Evolutionary conservation across 2,113 vertebrate species (phyloP).

Genomic region (Shinisaurus crocodilurus): DNA sequence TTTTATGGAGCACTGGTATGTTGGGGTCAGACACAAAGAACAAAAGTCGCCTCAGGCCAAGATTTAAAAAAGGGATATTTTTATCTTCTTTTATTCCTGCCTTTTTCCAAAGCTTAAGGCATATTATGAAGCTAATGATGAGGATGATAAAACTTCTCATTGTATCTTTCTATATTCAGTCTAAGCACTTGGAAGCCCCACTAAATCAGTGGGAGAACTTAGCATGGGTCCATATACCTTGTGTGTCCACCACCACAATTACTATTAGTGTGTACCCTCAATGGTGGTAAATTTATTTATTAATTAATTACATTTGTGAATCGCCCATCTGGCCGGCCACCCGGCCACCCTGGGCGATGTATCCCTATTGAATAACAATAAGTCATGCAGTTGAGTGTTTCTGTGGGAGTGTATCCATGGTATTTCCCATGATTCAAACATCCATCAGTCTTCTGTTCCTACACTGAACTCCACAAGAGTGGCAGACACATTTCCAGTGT

Average conservation of each 20-base stretch:
- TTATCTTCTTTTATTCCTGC: neutral
- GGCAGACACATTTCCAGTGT: neutral
- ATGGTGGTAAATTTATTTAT: no score
- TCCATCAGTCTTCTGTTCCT: neutral
- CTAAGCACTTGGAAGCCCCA: neutral
- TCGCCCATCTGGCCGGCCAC: no score
- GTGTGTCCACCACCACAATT: neutral
- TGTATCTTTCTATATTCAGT: neutral
- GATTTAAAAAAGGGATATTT: neutral
- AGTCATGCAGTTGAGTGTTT: neutral
- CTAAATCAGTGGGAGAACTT: neutral
- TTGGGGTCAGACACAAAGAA: neutral
- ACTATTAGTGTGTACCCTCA: neutral
- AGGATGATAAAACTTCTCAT: neutral
- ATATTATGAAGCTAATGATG: neutral
- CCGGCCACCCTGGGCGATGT: no score
- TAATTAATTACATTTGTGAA: no score
- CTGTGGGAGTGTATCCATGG: neutral
- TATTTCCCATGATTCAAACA: neutral
- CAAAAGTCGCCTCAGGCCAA: neutral
- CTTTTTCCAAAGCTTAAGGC: neutral
- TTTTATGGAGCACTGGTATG: neutral
- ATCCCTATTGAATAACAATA: neutral
- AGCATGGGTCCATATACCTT: neutral
- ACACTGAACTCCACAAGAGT: neutral